Percentiles rank a stretch among this genome's conserved stretches.
Conservation (phyloP, 2,113 vertebrate species). For the Labrus mixtus region DNA sequence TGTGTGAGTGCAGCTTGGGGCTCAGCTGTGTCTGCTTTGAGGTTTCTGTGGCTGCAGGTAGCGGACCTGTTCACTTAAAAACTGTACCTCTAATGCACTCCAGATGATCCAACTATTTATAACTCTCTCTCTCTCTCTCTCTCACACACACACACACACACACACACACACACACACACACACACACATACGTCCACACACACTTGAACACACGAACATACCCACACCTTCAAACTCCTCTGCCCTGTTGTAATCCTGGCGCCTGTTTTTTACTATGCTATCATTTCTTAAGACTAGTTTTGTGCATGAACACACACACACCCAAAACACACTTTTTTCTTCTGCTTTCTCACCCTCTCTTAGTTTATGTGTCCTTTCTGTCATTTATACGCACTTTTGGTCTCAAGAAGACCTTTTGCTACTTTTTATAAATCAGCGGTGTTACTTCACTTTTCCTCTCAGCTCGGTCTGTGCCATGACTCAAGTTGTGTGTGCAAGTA, state of each 20-base stretch:
- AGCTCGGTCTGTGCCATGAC: constrained; percentile 26
- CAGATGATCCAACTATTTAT: constrained; percentile 80
- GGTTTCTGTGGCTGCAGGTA: constrained; percentile 79
- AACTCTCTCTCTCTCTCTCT: constrained; percentile 48
- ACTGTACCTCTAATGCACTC: constrained; percentile 74
- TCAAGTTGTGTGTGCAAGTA: constrained; percentile 24
- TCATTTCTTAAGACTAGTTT: no score
- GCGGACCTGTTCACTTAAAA: constrained; percentile 81
- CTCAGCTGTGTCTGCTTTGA: constrained; percentile 57
- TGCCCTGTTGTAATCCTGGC: no score
- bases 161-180: constrained; percentile 38
- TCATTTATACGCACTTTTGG: constrained; percentile 53
- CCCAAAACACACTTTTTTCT: neutral
- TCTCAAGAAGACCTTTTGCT: constrained; percentile 52
- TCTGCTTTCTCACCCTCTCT: constrained; percentile 1
- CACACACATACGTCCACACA: constrained; percentile 29
- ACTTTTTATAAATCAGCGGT: constrained; percentile 40
- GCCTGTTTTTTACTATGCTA: no score
- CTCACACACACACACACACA: constrained; percentile 30
- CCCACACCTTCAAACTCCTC: constrained; percentile 4
- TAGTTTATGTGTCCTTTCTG: constrained; percentile 27
- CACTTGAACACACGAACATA: constrained; percentile 31
- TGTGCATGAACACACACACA: no score
- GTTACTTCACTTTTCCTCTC: constrained; percentile 63
- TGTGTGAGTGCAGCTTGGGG: constrained; percentile 21